Evolutionary conservation across 2,113 vertebrate genomes (phyloP).

Genomic region (Limanda limanda): DNA sequence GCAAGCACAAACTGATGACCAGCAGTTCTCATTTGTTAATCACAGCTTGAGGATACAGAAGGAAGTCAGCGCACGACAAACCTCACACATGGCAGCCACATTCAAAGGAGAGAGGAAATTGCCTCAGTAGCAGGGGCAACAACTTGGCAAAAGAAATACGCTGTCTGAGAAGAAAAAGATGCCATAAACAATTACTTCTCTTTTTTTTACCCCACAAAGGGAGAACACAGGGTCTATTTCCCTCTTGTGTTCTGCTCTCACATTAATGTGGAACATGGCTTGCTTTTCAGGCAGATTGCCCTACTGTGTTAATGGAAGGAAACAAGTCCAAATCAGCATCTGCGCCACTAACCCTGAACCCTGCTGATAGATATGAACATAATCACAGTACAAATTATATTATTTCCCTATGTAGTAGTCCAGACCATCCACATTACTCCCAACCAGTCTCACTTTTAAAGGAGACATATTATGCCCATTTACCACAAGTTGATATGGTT

Average conservation of each 20-base stretch:
- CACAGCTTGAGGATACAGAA: slow-evolving; percentile 29
- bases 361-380: not conserved
- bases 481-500: no score
- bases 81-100: slow-evolving; percentile 39
- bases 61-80: slow-evolving; percentile 50
- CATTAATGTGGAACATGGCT: slow-evolving; percentile 7
- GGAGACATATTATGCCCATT: no score
- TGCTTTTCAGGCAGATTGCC: not conserved
- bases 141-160: slow-evolving; percentile 51
- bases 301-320: slow-evolving; percentile 22
- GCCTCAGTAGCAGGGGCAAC: slow-evolving; percentile 39
- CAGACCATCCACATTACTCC: not conserved
- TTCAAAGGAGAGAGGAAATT: slow-evolving; percentile 54
- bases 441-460: no score
- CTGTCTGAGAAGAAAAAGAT: slow-evolving; percentile 29
- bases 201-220: slow-evolving; percentile 17
- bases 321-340: slow-evolving; percentile 33
- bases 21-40: slow-evolving; percentile 48
- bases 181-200: slow-evolving; percentile 48
- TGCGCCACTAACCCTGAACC: not conserved
- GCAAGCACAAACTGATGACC: slow-evolving; percentile 41
- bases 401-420: not conserved
- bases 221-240: slow-evolving; percentile 25
- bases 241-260: slow-evolving; percentile 11
- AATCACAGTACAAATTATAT: not conserved